A percentile compares a stretch with the other conserved stretches of the same genome.
Conservation (phyloP, 2,797 vertebrate species). For the Hippocampus kuda region DNA sequence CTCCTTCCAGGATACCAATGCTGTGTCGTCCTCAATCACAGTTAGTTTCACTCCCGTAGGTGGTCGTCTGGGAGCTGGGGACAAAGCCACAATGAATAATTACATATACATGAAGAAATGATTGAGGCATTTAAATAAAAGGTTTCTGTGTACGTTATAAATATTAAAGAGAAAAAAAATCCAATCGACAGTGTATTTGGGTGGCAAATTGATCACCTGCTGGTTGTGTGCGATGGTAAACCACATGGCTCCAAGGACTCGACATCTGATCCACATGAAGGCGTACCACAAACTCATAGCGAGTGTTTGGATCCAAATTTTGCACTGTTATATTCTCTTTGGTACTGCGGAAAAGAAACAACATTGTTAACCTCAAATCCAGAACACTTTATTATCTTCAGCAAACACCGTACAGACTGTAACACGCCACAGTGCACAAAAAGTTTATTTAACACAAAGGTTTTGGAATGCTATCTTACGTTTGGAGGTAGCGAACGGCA, state of each 20-base stretch:
- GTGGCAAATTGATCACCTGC: conserved; percentile 73
- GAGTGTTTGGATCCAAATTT: conserved; percentile 80
- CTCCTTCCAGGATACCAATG: conserved; percentile 90
- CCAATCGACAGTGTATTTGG: not conserved
- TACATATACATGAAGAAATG: not conserved
- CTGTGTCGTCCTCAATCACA: conserved; percentile 89
- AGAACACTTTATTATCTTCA: not conserved
- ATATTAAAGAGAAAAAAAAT: not conserved
- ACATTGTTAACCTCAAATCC: not conserved
- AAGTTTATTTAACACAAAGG: not conserved
- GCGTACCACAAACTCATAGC: conserved; percentile 92
- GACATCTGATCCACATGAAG: conserved; percentile 87
- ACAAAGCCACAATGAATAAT: conserved; percentile 9
- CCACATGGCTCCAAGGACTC: conserved; percentile 88
- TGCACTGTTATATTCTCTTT: conserved; percentile 78
- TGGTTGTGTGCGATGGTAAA: conserved; percentile 80
- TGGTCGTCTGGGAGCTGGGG: conserved; percentile 78
- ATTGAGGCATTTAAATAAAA: too few species aligned
- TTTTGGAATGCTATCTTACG: conserved; percentile 65
- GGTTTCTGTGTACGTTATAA: not conserved
- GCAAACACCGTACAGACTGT: not conserved
- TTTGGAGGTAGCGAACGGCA: conserved; percentile 83
- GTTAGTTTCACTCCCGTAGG: conserved; percentile 80
- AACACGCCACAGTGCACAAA: not conserved
- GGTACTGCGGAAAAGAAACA: conserved; percentile 61